phyloP scores from a whole-genome alignment of 2,113 vertebrate genomes.

The Thunnus thynnus region DNA sequence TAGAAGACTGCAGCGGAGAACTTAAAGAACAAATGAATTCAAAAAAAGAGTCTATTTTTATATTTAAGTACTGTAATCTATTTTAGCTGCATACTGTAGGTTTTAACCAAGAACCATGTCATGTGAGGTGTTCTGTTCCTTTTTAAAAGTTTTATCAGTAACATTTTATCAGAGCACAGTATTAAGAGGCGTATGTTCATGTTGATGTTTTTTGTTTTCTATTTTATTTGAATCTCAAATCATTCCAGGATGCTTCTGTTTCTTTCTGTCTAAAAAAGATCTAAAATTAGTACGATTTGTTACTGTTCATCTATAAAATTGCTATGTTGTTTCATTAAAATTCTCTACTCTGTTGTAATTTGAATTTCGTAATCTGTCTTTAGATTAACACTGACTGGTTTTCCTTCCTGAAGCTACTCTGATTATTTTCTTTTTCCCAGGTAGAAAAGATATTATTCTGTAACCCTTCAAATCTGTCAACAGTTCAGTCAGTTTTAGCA shows the following conservation, averaged over 20 bases:
- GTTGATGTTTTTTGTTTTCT: constrained; percentile 66
- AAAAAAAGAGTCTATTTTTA: constrained; percentile 86
- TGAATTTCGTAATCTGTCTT: constrained; percentile 13
- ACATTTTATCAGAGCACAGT: constrained; percentile 80
- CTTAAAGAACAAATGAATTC: constrained; percentile 71
- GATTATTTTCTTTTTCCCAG: not conserved
- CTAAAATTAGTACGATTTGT: constrained; percentile 70
- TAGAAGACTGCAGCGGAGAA: constrained; percentile 67
- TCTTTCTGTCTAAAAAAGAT: constrained; percentile 65
- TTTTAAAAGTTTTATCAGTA: constrained; percentile 38
- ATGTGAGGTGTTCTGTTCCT: constrained; percentile 57
- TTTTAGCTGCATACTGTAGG: constrained; percentile 80
- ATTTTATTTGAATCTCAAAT: constrained; percentile 74
- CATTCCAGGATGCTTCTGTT: constrained; percentile 74
- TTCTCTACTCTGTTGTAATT: constrained; percentile 49
- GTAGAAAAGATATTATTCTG: not conserved
- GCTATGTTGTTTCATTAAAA: constrained; percentile 77
- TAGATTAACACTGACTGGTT: not conserved
- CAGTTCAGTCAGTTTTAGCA: not conserved
- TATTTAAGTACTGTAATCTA: constrained; percentile 87
- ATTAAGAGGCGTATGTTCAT: constrained; percentile 77
- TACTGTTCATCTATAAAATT: constrained; percentile 74
- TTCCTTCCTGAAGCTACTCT: not conserved
- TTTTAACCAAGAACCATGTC: constrained; percentile 69
- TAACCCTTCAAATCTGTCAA: not conserved